phyloP scores from a whole-genome alignment of 2,797 vertebrate genomes.

The Anableps anableps region DNA sequence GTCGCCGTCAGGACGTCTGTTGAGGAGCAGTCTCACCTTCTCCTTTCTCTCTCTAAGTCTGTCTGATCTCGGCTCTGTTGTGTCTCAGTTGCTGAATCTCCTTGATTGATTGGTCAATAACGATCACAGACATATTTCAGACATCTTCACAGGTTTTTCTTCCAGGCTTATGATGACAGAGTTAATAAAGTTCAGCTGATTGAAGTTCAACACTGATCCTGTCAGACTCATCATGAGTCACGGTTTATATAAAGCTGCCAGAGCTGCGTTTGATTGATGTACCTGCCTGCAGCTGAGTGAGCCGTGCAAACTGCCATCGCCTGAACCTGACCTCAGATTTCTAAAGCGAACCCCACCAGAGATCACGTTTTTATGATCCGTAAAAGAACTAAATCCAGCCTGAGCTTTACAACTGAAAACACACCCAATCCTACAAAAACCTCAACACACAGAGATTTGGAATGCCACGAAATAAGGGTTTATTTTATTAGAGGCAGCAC shows the following conservation, averaged over 20 bases:
- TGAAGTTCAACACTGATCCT: not conserved
- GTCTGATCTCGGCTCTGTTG: not conserved
- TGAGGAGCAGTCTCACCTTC: slow-evolving; percentile 1
- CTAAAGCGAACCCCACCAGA: slow-evolving; percentile 9
- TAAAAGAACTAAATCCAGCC: slow-evolving; percentile 1
- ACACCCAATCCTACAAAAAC: not conserved
- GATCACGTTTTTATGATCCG: not conserved
- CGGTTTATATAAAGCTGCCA: not conserved
- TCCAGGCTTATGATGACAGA: not conserved
- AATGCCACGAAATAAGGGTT: too few relatives aligned
- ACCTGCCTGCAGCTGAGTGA: slow-evolving; percentile 8
- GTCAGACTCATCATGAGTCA: slow-evolving; percentile 26
- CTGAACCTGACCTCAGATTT: not conserved
- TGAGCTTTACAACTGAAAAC: not conserved
- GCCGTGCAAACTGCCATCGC: slow-evolving; percentile 2
- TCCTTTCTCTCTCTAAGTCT: not conserved
- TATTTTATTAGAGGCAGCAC: slow-evolving; percentile 1
- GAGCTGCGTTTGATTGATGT: slow-evolving; percentile 17
- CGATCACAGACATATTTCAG: not conserved
- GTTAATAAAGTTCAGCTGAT: slow-evolving; percentile 17
- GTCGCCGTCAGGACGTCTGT: slow-evolving; percentile 2
- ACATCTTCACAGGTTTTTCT: not conserved
- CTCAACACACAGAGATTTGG: not conserved
- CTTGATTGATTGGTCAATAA: not conserved
- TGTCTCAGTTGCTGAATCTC: not conserved